Evolutionary conservation across 2,888 invertebrate genomes (phyloP).

Genomic region (Orthonevra nobilis): DNA sequence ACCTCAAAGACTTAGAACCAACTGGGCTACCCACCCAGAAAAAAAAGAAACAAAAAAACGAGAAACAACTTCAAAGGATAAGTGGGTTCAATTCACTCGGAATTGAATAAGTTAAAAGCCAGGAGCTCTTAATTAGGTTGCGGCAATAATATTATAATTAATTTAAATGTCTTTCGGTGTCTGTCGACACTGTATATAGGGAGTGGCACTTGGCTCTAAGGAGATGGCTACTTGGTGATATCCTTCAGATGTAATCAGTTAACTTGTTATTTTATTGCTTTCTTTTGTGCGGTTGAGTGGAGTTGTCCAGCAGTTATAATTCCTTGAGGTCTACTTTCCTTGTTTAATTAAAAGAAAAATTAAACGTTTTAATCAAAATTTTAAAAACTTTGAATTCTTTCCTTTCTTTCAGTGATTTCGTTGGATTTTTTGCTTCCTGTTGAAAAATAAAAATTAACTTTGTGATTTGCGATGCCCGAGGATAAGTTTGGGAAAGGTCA

Average conservation of each 20-base stretch:
- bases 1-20: too few relatives aligned
- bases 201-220: constrained; percentile 18
- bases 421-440: too few relatives aligned
- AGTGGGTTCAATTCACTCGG: constrained; percentile 63
- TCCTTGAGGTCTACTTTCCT: constrained; percentile 20
- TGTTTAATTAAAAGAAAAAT: too few relatives aligned
- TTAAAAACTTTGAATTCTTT: too few relatives aligned
- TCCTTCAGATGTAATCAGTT: constrained; percentile 44
- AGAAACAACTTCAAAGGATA: too few relatives aligned
- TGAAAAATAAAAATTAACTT: too few relatives aligned
- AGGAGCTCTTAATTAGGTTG: constrained; percentile 64
- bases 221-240: constrained; percentile 36
- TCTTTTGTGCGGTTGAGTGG: constrained; percentile 27
- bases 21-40: too few relatives aligned
- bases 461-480: too few relatives aligned
- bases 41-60: too few relatives aligned
- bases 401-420: too few relatives aligned
- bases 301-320: constrained; percentile 41
- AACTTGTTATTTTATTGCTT: constrained; percentile 46
- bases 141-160: constrained; percentile 69
- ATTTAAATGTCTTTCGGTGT: constrained; percentile 65
- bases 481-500: too few relatives aligned
- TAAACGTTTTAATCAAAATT: too few relatives aligned
- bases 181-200: constrained; percentile 36
- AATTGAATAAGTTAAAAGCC: constrained; percentile 64